Evolutionary conservation across 2,888 invertebrate genomes (phyloP).

Genomic region (Dolichopus griseipennis): DNA sequence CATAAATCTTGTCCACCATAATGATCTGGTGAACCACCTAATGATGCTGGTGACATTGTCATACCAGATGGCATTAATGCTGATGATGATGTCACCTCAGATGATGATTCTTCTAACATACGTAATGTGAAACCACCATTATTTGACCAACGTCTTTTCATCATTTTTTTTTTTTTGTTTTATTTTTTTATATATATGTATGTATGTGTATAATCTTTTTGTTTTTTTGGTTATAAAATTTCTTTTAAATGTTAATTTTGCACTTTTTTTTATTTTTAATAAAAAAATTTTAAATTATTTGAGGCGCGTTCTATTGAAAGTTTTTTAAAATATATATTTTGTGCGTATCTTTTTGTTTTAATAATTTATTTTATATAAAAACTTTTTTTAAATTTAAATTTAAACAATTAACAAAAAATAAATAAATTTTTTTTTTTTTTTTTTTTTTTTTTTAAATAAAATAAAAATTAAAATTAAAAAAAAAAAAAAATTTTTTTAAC

Average conservation of each 20-base stretch:
- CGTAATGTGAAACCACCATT: constrained; percentile 60
- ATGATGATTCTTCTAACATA: constrained; percentile 63
- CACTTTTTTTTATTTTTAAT: constrained; percentile 9
- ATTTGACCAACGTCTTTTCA: constrained; percentile 72
- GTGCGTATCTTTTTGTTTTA: constrained; percentile 6
- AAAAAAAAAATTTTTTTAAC: constrained; percentile 1
- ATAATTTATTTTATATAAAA: too few species aligned
- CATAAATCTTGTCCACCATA: constrained; percentile 74
- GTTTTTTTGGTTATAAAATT: too few species aligned
- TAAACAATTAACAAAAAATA: too few species aligned
- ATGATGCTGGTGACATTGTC: constrained; percentile 67
- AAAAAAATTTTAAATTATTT: not conserved
- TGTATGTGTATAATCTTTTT: too few species aligned
- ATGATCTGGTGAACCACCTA: constrained; percentile 54
- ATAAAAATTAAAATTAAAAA: constrained; percentile 14
- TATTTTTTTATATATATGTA: constrained; percentile 23
- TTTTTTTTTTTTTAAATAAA: too few species aligned
- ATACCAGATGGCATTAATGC: constrained; percentile 56
- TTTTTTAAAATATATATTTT: too few species aligned
- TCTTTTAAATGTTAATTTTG: constrained; percentile 23
- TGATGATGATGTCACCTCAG: constrained; percentile 70
- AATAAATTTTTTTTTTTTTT: too few species aligned
- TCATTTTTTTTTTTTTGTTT: constrained; percentile 38
- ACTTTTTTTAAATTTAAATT: too few species aligned
- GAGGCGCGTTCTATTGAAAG: too few species aligned